Evolutionary conservation across 2,888 invertebrate genomes (phyloP).

Genomic region (Eledone cirrhosa): DNA sequence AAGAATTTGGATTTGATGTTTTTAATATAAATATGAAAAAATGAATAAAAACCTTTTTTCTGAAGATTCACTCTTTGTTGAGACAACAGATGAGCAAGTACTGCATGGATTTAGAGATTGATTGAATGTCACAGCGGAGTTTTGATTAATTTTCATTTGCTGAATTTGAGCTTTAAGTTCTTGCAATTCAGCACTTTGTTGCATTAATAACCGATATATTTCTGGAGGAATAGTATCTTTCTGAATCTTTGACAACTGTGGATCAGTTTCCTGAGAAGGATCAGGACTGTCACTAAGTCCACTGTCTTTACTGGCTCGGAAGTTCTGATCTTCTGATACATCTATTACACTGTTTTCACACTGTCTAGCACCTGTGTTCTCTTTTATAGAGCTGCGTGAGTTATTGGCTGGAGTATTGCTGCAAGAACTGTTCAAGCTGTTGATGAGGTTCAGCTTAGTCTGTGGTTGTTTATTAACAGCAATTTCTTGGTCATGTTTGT

Average conservation of each 20-base stretch:
- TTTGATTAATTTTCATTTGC: constrained; percentile 49
- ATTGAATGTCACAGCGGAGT: not conserved
- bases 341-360: not conserved
- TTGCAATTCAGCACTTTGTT: constrained; percentile 61
- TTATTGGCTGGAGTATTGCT: too few species aligned
- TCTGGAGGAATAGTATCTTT: constrained; percentile 58
- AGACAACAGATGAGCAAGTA: constrained; percentile 3
- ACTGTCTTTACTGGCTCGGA: constrained; percentile 57
- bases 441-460: too few species aligned
- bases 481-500: too few species aligned
- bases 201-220: constrained; percentile 55
- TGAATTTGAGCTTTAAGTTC: constrained; percentile 60
- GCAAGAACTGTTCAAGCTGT: too few species aligned
- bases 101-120: not conserved
- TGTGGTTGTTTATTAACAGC: too few species aligned
- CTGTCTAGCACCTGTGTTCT: too few species aligned
- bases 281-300: constrained; percentile 59
- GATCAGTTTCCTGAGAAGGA: not conserved
- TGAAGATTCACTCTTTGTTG: not conserved
- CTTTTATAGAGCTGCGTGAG: too few species aligned
- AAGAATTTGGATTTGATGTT: too few species aligned
- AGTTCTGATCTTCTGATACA: constrained; percentile 34
- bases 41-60: not conserved
- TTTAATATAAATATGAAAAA: too few species aligned
- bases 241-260: constrained; percentile 36